These are phyloP conservation scores for Chirona hameri DNA, from an alignment of 2,888 invertebrate species.

Conservation along the genomic window DNA sequence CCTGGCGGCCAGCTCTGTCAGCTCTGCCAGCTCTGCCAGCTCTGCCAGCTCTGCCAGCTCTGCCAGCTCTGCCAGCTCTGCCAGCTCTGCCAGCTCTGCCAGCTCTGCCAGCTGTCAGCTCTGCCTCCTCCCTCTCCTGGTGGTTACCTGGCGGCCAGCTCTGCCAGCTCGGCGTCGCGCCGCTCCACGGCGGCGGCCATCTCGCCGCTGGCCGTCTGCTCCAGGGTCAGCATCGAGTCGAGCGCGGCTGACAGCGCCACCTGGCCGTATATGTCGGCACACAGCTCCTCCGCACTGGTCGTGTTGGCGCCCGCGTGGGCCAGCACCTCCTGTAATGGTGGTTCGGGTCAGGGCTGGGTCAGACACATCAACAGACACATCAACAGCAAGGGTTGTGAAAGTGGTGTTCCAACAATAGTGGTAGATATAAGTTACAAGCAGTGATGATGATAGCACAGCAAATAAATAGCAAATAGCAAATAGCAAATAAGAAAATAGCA, in stretches of 20 bases:
- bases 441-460: too few relatives aligned
- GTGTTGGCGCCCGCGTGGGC: not conserved
- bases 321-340: not conserved
- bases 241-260: not conserved
- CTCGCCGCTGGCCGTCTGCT: conserved; percentile 8
- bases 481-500: too few relatives aligned
- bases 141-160: conserved; percentile 3
- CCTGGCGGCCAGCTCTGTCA: conserved; percentile 3
- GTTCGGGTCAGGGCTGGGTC: not conserved
- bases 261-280: conserved; percentile 23
- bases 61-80: not conserved
- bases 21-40: not conserved
- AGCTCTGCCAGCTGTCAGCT: not conserved
- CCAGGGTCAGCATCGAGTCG: not conserved
- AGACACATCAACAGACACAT: too few relatives aligned
- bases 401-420: too few relatives aligned
- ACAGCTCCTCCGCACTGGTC: conserved; percentile 11
- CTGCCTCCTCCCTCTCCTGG: too few relatives aligned
- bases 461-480: too few relatives aligned
- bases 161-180: conserved; percentile 3
- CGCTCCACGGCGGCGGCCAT: not conserved
- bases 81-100: not conserved
- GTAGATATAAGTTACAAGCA: too few relatives aligned
- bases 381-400: not conserved
- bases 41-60: not conserved